Conservation (phyloP, 1,140 invertebrate genomes). For the Diachasma alloeum region DNA sequence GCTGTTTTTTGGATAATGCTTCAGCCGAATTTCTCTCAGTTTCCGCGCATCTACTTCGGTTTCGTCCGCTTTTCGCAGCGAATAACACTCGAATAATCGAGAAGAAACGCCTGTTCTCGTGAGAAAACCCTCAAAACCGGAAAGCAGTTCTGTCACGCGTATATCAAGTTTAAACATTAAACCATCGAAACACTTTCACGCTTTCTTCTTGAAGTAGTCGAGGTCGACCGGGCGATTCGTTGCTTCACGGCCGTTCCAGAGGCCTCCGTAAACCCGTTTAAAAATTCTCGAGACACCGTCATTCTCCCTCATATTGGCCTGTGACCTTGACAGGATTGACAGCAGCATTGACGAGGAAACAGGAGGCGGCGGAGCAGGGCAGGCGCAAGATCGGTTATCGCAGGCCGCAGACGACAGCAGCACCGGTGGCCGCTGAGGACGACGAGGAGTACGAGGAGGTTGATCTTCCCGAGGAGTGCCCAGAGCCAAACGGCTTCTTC, state of each 20-base stretch:
- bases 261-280: neutral
- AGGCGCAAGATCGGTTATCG: slow-evolving; percentile 43
- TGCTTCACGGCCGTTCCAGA: neutral
- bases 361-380: slow-evolving; percentile 55
- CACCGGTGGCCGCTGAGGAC: slow-evolving; percentile 25
- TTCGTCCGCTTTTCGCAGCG: too few relatives aligned
- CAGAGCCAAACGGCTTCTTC: slow-evolving; percentile 84
- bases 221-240: neutral
- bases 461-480: slow-evolving; percentile 72
- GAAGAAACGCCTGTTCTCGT: neutral
- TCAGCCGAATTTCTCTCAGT: too few relatives aligned
- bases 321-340: slow-evolving; percentile 41
- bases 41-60: too few relatives aligned
- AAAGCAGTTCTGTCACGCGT: neutral
- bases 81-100: too few relatives aligned
- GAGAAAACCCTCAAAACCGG: neutral
- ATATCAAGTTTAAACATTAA: neutral
- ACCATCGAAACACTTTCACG: slow-evolving; percentile 42
- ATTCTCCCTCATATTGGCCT: neutral
- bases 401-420: slow-evolving; percentile 17
- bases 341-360: slow-evolving; percentile 53
- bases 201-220: slow-evolving; percentile 40
- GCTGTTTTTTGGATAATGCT: too few relatives aligned
- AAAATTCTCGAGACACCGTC: neutral
- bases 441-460: slow-evolving; percentile 43